Conservation (phyloP, 1,140 invertebrate genomes). For the Lordiphosa stackelbergi region DNA sequence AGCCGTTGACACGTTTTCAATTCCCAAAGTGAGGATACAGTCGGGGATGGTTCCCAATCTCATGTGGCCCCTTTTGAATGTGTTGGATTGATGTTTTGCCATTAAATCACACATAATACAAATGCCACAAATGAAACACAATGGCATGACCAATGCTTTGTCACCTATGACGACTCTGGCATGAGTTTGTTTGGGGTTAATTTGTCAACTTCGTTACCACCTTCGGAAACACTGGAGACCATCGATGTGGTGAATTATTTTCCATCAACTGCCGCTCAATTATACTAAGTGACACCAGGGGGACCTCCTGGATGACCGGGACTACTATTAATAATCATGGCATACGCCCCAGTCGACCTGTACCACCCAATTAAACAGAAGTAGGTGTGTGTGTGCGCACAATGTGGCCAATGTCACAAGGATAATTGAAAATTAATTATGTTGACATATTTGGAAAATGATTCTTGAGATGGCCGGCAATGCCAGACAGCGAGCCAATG, state of each 20-base stretch:
- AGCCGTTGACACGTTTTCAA: conserved; percentile 37
- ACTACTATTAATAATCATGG: conserved; percentile 66
- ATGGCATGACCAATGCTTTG: conserved; percentile 46
- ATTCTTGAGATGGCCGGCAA: conserved; percentile 59
- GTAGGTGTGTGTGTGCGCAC: conserved; percentile 3
- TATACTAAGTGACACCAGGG: conserved; percentile 64
- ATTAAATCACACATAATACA: conserved; percentile 46
- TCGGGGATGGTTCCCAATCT: conserved; percentile 5
- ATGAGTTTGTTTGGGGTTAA: too few relatives aligned
- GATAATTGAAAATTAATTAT: conserved; percentile 76
- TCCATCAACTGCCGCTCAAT: conserved; percentile 68
- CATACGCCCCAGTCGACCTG: conserved; percentile 30
- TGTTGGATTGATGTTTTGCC: conserved; percentile 40
- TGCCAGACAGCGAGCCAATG: conserved; percentile 25
- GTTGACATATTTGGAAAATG: conserved; percentile 75
- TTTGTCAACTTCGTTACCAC: conserved; percentile 60
- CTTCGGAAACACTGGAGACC: conserved; percentile 40
- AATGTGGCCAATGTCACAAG: conserved; percentile 48
- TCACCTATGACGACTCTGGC: too few relatives aligned
- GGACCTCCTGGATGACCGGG: conserved; percentile 22
- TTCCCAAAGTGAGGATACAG: conserved; percentile 23
- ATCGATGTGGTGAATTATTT: conserved; percentile 62
- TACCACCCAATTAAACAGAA: conserved; percentile 19
- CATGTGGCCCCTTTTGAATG: too few relatives aligned
- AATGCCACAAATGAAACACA: conserved; percentile 17